Conservation (phyloP, 2,797 vertebrate species). For the Danio tinwini region DNA sequence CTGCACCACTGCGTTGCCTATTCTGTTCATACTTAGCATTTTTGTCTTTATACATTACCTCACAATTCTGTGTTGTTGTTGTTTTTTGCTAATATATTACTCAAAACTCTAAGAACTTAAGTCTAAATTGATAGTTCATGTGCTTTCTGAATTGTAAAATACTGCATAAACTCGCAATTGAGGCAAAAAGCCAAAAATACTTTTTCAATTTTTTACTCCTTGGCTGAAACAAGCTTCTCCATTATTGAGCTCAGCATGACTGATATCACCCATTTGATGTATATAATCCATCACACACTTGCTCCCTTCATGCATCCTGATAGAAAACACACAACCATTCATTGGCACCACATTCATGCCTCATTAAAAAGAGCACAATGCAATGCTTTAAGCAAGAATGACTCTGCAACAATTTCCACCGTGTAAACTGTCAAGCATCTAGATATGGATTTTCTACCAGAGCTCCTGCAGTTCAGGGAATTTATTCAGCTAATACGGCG, state of each 20-base stretch:
- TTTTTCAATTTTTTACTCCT: too few relatives aligned
- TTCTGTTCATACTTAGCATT: too few relatives aligned
- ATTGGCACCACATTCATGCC: background rate
- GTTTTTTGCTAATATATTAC: too few relatives aligned
- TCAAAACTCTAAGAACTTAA: too few relatives aligned
- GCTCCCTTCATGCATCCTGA: background rate
- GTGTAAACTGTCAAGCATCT: constrained; percentile 47
- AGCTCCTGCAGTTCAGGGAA: constrained; percentile 51
- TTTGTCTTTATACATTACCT: too few relatives aligned
- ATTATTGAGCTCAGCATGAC: background rate
- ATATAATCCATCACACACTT: background rate
- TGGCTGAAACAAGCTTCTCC: too few relatives aligned
- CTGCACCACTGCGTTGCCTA: too few relatives aligned
- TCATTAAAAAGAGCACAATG: constrained; percentile 29
- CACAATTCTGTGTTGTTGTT: too few relatives aligned
- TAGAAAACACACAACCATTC: constrained; percentile 46
- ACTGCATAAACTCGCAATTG: too few relatives aligned
- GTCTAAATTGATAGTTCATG: too few relatives aligned
- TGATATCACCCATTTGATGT: constrained; percentile 1
- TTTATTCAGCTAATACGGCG: constrained; percentile 66
- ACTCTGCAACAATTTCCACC: constrained; percentile 41
- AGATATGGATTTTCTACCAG: constrained; percentile 47
- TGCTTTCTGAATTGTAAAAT: too few relatives aligned
- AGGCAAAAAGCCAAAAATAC: too few relatives aligned
- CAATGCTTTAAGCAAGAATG: constrained; percentile 28